phyloP scores from a whole-genome alignment of 1,140 invertebrate species.

The Paramacrobiotus metropolitanus region DNA sequence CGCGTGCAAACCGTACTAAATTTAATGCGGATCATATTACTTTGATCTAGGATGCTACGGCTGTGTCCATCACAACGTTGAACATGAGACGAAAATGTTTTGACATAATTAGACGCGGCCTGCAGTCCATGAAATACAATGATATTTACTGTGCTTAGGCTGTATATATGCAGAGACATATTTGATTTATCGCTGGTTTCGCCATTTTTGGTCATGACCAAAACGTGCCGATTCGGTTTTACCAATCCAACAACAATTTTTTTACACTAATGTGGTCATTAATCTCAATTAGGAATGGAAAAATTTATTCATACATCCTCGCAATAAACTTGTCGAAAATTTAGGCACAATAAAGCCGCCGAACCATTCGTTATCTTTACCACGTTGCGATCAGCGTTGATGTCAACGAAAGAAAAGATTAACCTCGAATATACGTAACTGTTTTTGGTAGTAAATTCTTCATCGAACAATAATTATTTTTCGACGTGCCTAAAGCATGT shows the following conservation, averaged over 20 bases:
- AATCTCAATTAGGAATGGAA: neutral
- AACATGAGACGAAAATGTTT: neutral
- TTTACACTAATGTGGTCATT: too few species aligned
- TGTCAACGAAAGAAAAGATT: neutral
- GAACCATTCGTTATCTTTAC: neutral
- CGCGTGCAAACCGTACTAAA: neutral
- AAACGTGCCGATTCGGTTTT: neutral
- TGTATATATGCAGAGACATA: neutral
- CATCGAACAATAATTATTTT: too few species aligned
- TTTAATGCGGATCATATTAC: neutral
- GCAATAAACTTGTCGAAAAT: neutral
- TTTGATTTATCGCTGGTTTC: neutral
- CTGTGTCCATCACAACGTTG: neutral
- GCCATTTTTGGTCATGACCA: neutral
- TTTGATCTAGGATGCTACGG: neutral
- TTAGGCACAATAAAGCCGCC: neutral
- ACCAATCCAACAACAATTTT: neutral
- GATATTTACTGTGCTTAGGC: neutral
- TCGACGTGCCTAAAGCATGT: too few species aligned
- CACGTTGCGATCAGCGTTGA: neutral
- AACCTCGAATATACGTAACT: neutral
- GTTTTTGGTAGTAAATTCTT: too few species aligned
- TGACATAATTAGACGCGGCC: neutral
- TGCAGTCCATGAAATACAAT: neutral
- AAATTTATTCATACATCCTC: neutral